These are phyloP conservation scores for Diogma glabrata DNA, from an alignment of 2,888 invertebrate genomes.

Conservation along the genomic window DNA sequence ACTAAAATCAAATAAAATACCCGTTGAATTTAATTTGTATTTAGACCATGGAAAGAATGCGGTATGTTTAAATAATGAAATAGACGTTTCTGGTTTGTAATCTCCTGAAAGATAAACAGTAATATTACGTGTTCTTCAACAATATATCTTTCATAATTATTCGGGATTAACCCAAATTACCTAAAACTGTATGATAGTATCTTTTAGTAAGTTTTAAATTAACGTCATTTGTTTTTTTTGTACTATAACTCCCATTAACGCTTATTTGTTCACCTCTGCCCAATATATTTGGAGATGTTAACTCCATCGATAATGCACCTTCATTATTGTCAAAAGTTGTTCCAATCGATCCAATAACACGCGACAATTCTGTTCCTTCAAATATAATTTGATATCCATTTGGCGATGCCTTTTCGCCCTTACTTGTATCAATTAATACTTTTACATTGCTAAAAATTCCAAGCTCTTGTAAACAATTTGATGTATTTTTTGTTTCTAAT, in stretches of 20 bases:
- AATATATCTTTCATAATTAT: too few relatives aligned
- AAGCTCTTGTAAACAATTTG: constrained; percentile 63
- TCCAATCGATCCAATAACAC: constrained; percentile 74
- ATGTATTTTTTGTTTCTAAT: constrained; percentile 53
- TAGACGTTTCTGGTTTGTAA: constrained; percentile 47
- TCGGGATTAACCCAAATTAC: too few relatives aligned
- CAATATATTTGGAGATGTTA: constrained; percentile 69
- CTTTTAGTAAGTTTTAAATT: constrained; percentile 75
- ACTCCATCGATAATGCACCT: constrained; percentile 56
- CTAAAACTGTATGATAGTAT: constrained; percentile 53
- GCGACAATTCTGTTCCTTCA: constrained; percentile 68
- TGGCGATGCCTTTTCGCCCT: constrained; percentile 60
- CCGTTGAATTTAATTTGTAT: constrained; percentile 67
- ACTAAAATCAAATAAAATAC: constrained; percentile 64
- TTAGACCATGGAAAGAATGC: constrained; percentile 68
- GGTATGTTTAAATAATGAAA: constrained; percentile 58
- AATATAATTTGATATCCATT: constrained; percentile 77
- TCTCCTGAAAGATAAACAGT: too few relatives aligned
- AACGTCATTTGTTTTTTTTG: constrained; percentile 69
- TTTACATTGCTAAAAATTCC: constrained; percentile 83
- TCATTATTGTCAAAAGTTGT: constrained; percentile 88
- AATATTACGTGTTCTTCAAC: too few relatives aligned
- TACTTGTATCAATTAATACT: constrained; percentile 78
- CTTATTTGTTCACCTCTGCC: constrained; percentile 79
- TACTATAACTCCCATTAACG: constrained; percentile 76